Conservation (phyloP, 2,797 vertebrate genomes). For the Myotis myotis region DNA sequence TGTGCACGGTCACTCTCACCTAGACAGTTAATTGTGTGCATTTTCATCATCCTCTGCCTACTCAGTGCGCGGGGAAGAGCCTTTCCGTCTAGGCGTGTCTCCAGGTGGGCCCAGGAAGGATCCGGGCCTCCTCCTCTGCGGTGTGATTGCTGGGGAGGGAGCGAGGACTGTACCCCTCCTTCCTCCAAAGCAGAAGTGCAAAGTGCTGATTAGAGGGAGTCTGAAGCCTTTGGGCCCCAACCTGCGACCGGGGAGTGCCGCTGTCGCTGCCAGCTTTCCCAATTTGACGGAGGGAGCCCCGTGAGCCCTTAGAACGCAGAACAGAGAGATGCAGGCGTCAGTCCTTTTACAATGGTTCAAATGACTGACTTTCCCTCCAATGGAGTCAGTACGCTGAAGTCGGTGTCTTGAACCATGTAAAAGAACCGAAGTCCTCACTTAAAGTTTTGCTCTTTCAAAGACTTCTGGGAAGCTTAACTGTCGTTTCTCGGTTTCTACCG, state of each 20-base stretch:
- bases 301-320: not conserved
- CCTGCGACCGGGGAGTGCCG: not conserved
- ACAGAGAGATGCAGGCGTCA: not conserved
- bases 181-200: not conserved
- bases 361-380: not conserved
- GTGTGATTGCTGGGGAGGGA: not conserved
- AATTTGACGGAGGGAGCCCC: not conserved
- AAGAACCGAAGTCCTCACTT: not conserved
- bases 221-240: not conserved
- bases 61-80: not conserved
- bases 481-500: not conserved
- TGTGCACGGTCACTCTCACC: not conserved
- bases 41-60: not conserved
- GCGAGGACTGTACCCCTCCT: not conserved
- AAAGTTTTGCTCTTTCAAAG: not conserved
- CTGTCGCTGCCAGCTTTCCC: not conserved
- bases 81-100: not conserved
- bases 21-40: too few species aligned
- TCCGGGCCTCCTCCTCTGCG: not conserved
- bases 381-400: not conserved
- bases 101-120: not conserved
- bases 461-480: not conserved
- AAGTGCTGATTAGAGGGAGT: not conserved
- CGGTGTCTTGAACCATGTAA: not conserved
- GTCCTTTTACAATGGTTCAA: not conserved